Percentiles rank a stretch among this genome's conserved stretches.
Evolutionary conservation across 2,888 invertebrate genomes (phyloP).

Genomic region (Strigamia transsilvanica): DNA sequence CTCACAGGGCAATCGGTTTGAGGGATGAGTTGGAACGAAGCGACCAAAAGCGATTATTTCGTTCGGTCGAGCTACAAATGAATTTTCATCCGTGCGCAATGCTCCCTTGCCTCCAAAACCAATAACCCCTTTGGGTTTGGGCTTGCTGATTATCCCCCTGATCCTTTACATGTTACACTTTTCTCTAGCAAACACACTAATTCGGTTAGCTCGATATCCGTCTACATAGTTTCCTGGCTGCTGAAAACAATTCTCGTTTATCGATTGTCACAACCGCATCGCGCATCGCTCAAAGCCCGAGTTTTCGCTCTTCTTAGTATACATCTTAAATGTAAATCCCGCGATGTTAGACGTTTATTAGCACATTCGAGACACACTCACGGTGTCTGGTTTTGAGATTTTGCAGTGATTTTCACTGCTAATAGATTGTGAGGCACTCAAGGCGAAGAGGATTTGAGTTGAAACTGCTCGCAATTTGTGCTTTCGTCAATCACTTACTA

Average conservation of each 20-base stretch:
- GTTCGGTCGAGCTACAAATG: conserved; percentile 36
- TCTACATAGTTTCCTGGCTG: background rate
- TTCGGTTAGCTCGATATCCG: background rate
- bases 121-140: conserved; percentile 1
- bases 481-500: conserved; percentile 28
- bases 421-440: conserved; percentile 16
- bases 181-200: background rate
- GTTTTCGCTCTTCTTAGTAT: background rate
- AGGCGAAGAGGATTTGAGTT: conserved; percentile 27
- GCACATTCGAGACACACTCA: conserved; percentile 23
- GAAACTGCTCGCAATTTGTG: conserved; percentile 33
- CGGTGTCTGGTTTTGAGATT: conserved; percentile 9
- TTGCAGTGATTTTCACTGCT: conserved; percentile 39
- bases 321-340: background rate
- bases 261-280: background rate
- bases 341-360: conserved; percentile 26
- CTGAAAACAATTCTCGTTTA: background rate
- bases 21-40: conserved; percentile 23
- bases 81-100: conserved; percentile 36
- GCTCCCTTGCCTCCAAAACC: background rate
- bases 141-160: conserved; percentile 10
- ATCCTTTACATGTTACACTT: conserved; percentile 31
- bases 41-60: conserved; percentile 39
- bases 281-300: conserved; percentile 13
- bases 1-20: conserved; percentile 29